Evolutionary conservation across 2,888 invertebrate species (phyloP), one percentile per base, ranked within the genome.

Genomic region (Drosophila nr. perissopoda): DNA sequence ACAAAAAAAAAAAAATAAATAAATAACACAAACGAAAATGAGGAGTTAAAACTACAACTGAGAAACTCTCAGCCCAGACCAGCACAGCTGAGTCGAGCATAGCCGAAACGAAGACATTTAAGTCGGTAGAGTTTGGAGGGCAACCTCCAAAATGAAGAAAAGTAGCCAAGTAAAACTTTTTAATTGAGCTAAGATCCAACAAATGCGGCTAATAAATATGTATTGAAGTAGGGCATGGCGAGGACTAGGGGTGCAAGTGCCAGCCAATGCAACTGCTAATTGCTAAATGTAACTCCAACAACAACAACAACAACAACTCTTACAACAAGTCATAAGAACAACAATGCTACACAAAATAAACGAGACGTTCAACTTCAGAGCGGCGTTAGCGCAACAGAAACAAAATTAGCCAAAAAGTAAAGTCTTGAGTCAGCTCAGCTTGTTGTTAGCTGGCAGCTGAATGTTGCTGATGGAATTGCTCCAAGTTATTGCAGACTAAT

Each of bases 141-240:
- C 81, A 74, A 74, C 62, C 79, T 77, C 63, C 66, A 86, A 88
- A 88, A 81, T 88, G 81, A 86, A 86, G 84, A 83, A 86, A 89
- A 90, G 87, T 82, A 82, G 83, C 87, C 70, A 80, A 84, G 89
- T 74, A 82, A 88, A 90, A 88, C 78, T 88, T 88, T 88, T 90
- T 88, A 88, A 88, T 88, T 88, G 88, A 88, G 88, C 90, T 78
- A 88, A 90, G 87, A 86, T 88, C 89, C 88, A 88, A 90, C 88
- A 86, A 88, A 88, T 90, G 88, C 87, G 89, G 90, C 88, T 88
- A 88, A 88, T 88, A 88, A 88, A 88, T 88, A 88, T 88, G 90
- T 90, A 88, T 90, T 87, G 83, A 81, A 82, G 79, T 77, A 80
- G 73, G 52, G 66, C 53, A 40, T 34, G n/a, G 59, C 33, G 46